These are phyloP conservation scores for Zaprionus vittiger DNA, from an alignment of 1,140 invertebrate genomes.

Conservation along the genomic window DNA sequence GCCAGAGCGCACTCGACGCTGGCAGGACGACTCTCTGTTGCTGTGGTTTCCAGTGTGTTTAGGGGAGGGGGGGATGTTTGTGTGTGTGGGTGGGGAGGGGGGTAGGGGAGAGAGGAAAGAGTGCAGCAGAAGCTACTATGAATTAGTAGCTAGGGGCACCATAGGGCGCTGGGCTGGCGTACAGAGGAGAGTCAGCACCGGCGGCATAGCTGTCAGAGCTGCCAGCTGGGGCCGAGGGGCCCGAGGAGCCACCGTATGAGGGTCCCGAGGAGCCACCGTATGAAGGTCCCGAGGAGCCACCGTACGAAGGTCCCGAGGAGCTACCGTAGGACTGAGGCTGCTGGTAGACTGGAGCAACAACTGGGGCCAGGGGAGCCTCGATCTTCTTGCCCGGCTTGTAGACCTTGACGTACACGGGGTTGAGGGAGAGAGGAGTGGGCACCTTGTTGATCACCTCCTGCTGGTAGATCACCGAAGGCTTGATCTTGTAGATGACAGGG, in stretches of 20 bases:
- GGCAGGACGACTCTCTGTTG: slow-evolving; percentile 12
- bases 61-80: not conserved
- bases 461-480: slow-evolving; percentile 80
- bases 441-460: slow-evolving; percentile 84
- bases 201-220: slow-evolving; percentile 54
- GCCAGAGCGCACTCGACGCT: slow-evolving; percentile 1
- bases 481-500: slow-evolving; percentile 81
- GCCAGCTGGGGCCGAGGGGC: slow-evolving; percentile 39
- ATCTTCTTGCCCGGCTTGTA: slow-evolving; percentile 83
- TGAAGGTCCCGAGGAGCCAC: slow-evolving; percentile 24
- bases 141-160: slow-evolving; percentile 63
- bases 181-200: slow-evolving; percentile 61
- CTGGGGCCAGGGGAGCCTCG: slow-evolving; percentile 72
- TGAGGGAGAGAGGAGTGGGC: slow-evolving; percentile 78
- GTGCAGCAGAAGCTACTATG: not conserved
- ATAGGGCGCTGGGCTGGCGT: slow-evolving; percentile 70
- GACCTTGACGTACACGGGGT: slow-evolving; percentile 81
- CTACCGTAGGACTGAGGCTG: slow-evolving; percentile 57
- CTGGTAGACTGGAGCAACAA: slow-evolving; percentile 64
- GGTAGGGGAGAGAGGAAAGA: not conserved
- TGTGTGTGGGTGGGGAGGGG: not conserved
- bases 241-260: too few relatives aligned
- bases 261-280: slow-evolving; percentile 46
- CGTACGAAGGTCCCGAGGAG: slow-evolving; percentile 43
- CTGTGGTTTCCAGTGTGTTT: not conserved